phyloP scores from a whole-genome alignment of 2,797 vertebrate genomes.

The Epinephelus coioides region DNA sequence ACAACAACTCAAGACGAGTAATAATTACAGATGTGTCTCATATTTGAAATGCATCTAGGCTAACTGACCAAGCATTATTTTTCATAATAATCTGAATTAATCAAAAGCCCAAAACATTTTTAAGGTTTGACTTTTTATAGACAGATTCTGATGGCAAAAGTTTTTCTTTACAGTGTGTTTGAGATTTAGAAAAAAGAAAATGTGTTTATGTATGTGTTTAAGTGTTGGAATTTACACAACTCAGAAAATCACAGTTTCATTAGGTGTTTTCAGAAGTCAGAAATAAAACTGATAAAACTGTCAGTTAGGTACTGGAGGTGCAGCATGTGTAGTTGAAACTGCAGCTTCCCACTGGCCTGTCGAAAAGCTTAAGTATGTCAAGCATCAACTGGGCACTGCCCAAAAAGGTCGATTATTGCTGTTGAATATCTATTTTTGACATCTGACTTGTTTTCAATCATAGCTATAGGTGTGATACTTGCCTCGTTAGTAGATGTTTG shows the following conservation, averaged over 20 bases:
- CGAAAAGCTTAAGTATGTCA: background rate
- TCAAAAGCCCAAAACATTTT: background rate
- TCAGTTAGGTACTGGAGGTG: background rate
- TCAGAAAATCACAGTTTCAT: background rate
- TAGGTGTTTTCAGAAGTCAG: background rate
- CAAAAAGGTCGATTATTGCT: background rate
- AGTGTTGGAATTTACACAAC: background rate
- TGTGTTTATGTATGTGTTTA: background rate
- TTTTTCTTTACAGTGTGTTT: background rate
- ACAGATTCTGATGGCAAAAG: background rate
- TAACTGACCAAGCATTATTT: conserved; percentile 16
- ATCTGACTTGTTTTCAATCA: background rate
- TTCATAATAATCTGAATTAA: background rate
- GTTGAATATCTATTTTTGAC: conserved; percentile 1
- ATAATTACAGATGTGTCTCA: conserved; percentile 23
- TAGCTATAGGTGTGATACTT: background rate
- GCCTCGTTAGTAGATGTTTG: background rate
- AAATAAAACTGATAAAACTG: background rate
- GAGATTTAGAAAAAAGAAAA: background rate
- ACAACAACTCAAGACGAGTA: conserved; percentile 11
- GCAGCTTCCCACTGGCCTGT: background rate
- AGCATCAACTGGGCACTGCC: too few species aligned
- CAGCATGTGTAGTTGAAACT: background rate
- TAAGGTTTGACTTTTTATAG: background rate
- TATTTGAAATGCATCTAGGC: conserved; percentile 42